Conservation (phyloP, 1,140 invertebrate genomes). For the Heliconius eleuchia region DNA sequence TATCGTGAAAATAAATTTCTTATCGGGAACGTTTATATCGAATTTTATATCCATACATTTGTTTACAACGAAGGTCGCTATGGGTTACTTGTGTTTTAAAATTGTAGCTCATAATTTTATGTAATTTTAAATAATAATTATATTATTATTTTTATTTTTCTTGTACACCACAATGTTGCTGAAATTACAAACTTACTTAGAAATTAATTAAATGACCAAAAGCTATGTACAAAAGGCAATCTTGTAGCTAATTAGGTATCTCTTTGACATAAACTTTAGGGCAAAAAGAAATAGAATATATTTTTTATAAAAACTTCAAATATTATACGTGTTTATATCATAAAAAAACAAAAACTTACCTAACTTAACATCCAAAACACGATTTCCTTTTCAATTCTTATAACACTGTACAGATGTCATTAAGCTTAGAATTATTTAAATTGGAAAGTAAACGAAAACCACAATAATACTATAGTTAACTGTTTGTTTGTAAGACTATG, state of each 20-base stretch:
- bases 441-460: conserved; percentile 14
- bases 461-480: conserved; percentile 15
- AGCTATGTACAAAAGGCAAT: no score
- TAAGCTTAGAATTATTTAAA: conserved; percentile 10
- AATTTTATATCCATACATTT: conserved; percentile 18
- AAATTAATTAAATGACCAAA: no score
- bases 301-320: background rate
- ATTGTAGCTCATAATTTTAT: background rate
- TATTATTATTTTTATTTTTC: no score
- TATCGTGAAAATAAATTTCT: conserved; percentile 2
- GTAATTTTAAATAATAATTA: no score
- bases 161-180: no score
- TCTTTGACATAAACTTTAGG: no score
- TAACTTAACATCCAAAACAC: conserved; percentile 33
- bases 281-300: no score
- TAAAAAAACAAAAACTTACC: conserved; percentile 25
- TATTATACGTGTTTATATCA: background rate
- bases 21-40: conserved; percentile 3
- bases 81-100: conserved; percentile 27
- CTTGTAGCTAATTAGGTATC: no score
- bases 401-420: conserved; percentile 21
- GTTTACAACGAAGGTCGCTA: conserved; percentile 30
- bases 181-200: no score
- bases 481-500: conserved; percentile 6
- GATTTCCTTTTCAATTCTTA: conserved; percentile 20